Evolutionary conservation across 2,113 vertebrate species (phyloP).

Genomic region (Brachypodius melanocephalos): DNA sequence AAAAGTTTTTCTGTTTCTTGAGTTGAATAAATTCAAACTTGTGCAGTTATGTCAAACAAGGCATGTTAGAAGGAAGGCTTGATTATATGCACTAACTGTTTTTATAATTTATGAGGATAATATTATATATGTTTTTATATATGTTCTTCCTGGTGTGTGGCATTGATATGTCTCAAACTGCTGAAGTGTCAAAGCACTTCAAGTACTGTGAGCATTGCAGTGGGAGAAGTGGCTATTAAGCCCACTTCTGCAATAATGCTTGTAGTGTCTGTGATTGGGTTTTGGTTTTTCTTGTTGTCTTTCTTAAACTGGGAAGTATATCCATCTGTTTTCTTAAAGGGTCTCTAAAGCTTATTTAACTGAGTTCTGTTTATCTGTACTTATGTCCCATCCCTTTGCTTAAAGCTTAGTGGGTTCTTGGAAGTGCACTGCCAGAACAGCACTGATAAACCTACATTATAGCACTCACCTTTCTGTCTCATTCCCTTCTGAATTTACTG

Average conservation of each 20-base stretch:
- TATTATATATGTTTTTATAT: background rate
- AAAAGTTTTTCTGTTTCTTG: background rate
- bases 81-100: background rate
- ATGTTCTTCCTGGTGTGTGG: background rate
- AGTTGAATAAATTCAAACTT: background rate
- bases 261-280: background rate
- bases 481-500: background rate
- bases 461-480: background rate
- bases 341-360: background rate
- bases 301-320: background rate
- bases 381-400: fast-evolving
- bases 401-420: background rate
- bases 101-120: background rate
- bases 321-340: background rate
- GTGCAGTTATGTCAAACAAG: background rate
- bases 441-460: background rate
- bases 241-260: background rate
- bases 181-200: background rate
- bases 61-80: background rate
- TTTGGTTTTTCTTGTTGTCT: background rate
- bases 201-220: background rate
- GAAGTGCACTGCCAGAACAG: background rate
- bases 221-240: background rate
- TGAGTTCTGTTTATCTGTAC: background rate
- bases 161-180: background rate